Evolutionary conservation across 1,140 invertebrate genomes (phyloP).

Genomic region (Planococcus citri): DNA sequence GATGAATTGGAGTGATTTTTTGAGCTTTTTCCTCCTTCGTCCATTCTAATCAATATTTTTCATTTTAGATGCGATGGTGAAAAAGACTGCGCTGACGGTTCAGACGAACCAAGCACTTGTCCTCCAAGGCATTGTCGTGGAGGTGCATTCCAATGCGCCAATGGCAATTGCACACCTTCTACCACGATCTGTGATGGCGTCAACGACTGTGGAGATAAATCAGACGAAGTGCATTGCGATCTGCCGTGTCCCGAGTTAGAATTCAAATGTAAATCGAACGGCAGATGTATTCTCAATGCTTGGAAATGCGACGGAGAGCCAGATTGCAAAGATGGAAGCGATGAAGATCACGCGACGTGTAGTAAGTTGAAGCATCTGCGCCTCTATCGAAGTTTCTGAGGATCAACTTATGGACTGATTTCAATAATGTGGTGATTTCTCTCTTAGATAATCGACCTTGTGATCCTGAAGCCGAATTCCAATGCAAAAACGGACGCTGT

Average conservation of each 20-base stretch:
- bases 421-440: too few relatives aligned
- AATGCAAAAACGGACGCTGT: slow-evolving; percentile 83
- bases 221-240: slow-evolving; percentile 46
- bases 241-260: slow-evolving; percentile 79
- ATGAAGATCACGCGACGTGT: slow-evolving; percentile 80
- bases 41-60: background rate
- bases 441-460: slow-evolving; percentile 59
- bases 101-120: slow-evolving; percentile 77
- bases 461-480: slow-evolving; percentile 68
- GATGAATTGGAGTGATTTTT: too few relatives aligned
- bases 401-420: too few relatives aligned
- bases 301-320: slow-evolving; percentile 94
- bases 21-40: background rate
- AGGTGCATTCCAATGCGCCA: slow-evolving; percentile 87
- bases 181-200: slow-evolving; percentile 85
- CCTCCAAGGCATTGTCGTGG: slow-evolving; percentile 61
- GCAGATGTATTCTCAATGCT: slow-evolving; percentile 80
- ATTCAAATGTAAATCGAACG: slow-evolving; percentile 82
- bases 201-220: slow-evolving; percentile 71
- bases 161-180: slow-evolving; percentile 81
- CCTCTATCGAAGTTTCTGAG: too few relatives aligned
- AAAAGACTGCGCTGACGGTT: slow-evolving; percentile 78
- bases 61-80: slow-evolving; percentile 56
- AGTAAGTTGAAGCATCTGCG: slow-evolving; percentile 40
- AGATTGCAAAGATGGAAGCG: slow-evolving; percentile 86